Base-by-base conservation (phyloP, 2,113 vertebrate genomes). In the Sturnus vulgaris region DNA sequence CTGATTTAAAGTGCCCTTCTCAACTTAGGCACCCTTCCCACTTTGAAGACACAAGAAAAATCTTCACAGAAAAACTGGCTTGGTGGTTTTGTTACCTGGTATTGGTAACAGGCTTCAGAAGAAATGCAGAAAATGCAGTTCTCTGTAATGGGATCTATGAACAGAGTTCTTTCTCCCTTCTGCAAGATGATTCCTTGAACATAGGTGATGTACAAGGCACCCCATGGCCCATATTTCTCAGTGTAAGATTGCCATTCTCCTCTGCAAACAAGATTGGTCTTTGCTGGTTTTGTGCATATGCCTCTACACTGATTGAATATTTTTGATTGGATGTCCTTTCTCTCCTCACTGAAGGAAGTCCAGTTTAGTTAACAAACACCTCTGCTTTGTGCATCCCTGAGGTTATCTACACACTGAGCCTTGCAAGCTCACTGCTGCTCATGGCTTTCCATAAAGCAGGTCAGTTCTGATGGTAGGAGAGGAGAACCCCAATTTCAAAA, bases 161-260 rank as follows among this genome's bases (percentile, higher is more conserved):
- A 27, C 40, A 52, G 49, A 68, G 10, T 25, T 37, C 44, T 31
- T 65, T n/a, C 33, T 70, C 14, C 7, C 40, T 83, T 63, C 21
- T 73, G 68, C 23, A 19, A 69, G 50, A 63, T 5, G 1, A 61
- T 77, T 88, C 42, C 21, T 70, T 39, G 42, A 73, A 15, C 23
- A 20, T 3, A 23, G 0, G 0, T 30, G 30, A 15, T 14, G 22
- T 16, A 52, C n/a, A 49, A 44, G 28, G 22, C 28, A 76, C 24
- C 12, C 20, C 12, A 22, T 7, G 31, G 37, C n/a, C 61, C 1
- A 0, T 13, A 31, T n/a, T 64, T 59, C 57, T 60, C 0, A 0
- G 27, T 42, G 2, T 42, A 30, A 72, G 8, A 12, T 3, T 82
- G 18, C 8, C 56, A 17, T 49, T 49, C 53, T 88, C 66, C 55